These are phyloP conservation scores for Amblyraja radiata DNA, from an alignment of 2,797 vertebrate genomes.

Conservation along the genomic window DNA sequence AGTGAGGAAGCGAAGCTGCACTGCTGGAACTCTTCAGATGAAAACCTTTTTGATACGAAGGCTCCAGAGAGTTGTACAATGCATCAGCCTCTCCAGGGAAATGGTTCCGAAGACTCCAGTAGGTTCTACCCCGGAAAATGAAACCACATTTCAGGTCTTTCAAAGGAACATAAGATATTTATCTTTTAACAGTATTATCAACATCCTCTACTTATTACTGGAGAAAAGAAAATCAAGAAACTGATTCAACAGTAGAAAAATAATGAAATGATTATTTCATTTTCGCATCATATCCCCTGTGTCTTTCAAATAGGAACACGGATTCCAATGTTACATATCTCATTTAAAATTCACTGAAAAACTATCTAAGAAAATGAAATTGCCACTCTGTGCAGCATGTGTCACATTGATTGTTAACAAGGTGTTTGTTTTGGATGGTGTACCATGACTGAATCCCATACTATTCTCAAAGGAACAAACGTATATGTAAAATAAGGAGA, in stretches of 20 bases:
- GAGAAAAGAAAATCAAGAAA: neutral
- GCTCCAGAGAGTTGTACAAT: conserved; percentile 85
- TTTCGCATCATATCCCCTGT: neutral
- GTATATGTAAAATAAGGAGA: too few relatives aligned
- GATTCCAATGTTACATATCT: neutral
- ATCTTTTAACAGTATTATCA: neutral
- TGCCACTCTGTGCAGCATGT: neutral
- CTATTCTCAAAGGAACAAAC: neutral
- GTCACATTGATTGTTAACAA: neutral
- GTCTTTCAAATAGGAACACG: neutral
- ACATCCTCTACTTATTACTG: neutral
- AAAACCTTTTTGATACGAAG: conserved; percentile 85
- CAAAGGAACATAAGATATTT: neutral
- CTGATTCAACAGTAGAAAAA: neutral
- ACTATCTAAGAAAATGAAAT: neutral
- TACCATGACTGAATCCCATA: neutral
- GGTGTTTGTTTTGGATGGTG: neutral
- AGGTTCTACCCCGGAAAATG: conserved; percentile 63
- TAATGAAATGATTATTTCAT: neutral
- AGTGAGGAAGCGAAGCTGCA: conserved; percentile 86
- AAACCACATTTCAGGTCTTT: neutral
- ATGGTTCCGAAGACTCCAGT: conserved; percentile 86
- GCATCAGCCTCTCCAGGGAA: conserved; percentile 81
- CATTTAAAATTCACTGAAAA: neutral
- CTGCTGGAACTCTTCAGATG: conserved; percentile 86